Conservation (phyloP, 2,797 vertebrate species). For the Sphaeramia orbicularis region DNA sequence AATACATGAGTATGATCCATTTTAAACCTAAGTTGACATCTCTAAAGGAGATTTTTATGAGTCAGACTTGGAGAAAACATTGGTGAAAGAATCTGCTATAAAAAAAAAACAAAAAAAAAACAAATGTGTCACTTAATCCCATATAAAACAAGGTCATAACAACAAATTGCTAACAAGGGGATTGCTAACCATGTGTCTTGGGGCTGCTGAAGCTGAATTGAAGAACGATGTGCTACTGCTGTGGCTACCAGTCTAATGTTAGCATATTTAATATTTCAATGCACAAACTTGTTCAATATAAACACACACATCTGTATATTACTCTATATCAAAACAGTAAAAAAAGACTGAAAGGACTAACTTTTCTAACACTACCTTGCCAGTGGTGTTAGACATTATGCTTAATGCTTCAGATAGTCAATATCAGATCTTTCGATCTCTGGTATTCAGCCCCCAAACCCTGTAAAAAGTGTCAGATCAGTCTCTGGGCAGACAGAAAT, state of each 20-base stretch:
- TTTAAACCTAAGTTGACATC: constrained; percentile 31
- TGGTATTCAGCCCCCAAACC: constrained; percentile 60
- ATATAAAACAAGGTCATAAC: constrained; percentile 4
- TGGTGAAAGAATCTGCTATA: constrained; percentile 7
- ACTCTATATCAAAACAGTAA: not conserved
- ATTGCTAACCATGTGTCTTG: constrained; percentile 14
- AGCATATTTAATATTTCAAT: not conserved
- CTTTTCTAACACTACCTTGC: not conserved
- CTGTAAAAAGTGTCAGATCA: constrained; percentile 54
- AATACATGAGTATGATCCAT: constrained; percentile 16
- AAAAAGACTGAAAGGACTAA: constrained; percentile 1
- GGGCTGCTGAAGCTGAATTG: constrained; percentile 22
- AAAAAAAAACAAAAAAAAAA: not conserved
- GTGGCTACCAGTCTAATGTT: constrained; percentile 4
- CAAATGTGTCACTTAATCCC: constrained; percentile 12
- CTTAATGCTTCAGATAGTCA: constrained; percentile 36
- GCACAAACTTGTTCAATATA: not conserved
- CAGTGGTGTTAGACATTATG: constrained; percentile 40
- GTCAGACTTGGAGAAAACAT: constrained; percentile 25
- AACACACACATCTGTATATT: not conserved
- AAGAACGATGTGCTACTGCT: constrained; percentile 20
- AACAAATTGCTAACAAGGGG: constrained; percentile 2
- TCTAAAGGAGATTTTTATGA: constrained; percentile 39
- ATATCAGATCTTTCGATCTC: constrained; percentile 65
- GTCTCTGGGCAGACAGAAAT: constrained; percentile 65